A percentile compares a stretch with the other conserved stretches of the same genome.
phyloP scores from a whole-genome alignment of 2,797 vertebrate species.

The Tympanoctomys barrerae region DNA sequence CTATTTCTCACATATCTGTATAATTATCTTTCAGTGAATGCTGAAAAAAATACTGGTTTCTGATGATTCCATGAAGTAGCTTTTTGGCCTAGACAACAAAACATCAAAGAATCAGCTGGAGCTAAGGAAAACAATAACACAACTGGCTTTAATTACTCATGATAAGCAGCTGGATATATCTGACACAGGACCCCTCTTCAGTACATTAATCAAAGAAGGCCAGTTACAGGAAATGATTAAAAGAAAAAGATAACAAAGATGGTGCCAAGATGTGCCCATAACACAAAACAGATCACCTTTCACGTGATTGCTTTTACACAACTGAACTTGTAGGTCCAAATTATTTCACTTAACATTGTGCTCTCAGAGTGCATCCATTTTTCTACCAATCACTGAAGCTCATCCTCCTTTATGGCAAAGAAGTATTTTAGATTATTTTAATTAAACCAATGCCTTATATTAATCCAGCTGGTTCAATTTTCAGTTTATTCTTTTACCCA shows the following conservation, averaged over 20 bases:
- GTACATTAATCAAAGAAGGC: conserved; percentile 68
- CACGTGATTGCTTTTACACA: not conserved
- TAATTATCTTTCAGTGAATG: conserved; percentile 79
- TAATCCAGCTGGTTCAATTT: not conserved
- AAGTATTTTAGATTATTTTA: conserved; percentile 34
- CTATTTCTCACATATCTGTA: conserved; percentile 81
- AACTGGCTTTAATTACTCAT: conserved; percentile 86
- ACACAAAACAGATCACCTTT: conserved; percentile 76
- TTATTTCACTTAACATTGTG: conserved; percentile 54
- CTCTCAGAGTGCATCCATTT: not conserved
- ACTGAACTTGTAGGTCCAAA: not conserved
- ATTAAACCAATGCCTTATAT: conserved; percentile 12
- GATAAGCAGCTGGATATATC: conserved; percentile 81
- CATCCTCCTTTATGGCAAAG: not conserved
- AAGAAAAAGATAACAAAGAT: conserved; percentile 30
- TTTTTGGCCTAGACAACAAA: conserved; percentile 80
- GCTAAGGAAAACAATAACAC: conserved; percentile 83
- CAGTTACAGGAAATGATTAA: conserved; percentile 76
- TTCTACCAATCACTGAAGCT: not conserved
- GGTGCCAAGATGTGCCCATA: conserved; percentile 45
- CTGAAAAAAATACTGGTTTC: conserved; percentile 72
- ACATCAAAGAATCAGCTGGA: conserved; percentile 85
- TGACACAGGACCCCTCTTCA: conserved; percentile 74
- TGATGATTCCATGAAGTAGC: conserved; percentile 82
- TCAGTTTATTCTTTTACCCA: not conserved